Evolutionary conservation across 2,113 vertebrate species (phyloP).

Genomic region (Ceyx margarethae): DNA sequence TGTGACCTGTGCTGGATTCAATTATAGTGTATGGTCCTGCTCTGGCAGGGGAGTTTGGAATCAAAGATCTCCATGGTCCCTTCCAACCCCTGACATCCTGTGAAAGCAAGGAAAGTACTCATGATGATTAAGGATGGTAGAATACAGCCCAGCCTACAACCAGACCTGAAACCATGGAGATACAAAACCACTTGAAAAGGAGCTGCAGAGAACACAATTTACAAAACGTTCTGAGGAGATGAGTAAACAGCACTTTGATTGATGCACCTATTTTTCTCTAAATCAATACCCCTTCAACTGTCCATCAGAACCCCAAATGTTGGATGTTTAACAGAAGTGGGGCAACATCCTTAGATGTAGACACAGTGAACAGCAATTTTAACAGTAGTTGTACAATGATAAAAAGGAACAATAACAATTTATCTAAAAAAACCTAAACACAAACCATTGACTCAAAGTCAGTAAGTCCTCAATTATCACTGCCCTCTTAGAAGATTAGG

Average conservation of each 20-base stretch:
- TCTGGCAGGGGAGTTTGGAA: too few relatives aligned
- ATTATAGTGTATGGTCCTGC: too few relatives aligned
- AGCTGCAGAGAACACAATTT: fast-evolving
- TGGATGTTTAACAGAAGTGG: not conserved
- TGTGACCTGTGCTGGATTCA: too few relatives aligned
- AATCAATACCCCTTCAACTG: not conserved
- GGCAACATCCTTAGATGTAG: not conserved
- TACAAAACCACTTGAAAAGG: not conserved
- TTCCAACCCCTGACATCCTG: too few relatives aligned
- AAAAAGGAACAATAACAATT: not conserved
- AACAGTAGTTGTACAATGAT: not conserved
- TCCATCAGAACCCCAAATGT: not conserved
- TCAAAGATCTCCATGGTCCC: too few relatives aligned
- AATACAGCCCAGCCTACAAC: not conserved
- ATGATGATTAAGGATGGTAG: not conserved
- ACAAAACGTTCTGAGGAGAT: not conserved
- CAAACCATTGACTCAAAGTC: not conserved
- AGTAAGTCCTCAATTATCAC: not conserved
- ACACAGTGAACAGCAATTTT: not conserved
- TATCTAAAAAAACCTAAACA: not conserved
- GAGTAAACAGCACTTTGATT: not conserved
- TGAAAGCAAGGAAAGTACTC: not conserved
- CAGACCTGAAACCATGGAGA: not conserved
- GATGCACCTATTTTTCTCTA: not conserved
- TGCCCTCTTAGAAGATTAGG: not conserved